phyloP scores from a whole-genome alignment of 1,140 invertebrate species.

The Nephotettix cincticeps region DNA sequence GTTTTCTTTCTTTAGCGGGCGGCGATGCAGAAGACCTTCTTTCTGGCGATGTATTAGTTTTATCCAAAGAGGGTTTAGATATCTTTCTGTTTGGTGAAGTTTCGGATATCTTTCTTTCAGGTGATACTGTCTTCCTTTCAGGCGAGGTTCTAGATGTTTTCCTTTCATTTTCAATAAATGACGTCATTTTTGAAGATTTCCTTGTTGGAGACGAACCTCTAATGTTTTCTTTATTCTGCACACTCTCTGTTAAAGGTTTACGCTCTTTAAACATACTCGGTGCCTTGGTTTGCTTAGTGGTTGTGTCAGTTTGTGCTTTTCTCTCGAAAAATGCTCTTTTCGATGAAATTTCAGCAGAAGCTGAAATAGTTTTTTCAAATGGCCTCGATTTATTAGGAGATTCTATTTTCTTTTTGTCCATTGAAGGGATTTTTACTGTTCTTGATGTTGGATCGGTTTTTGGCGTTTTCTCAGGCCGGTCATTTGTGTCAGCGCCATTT shows the following conservation, averaged over 20 bases:
- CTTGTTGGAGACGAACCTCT: neutral
- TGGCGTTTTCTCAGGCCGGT: neutral
- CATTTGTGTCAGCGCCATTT: no score
- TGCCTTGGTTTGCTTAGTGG: slow-evolving; percentile 1
- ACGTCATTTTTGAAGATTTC: neutral
- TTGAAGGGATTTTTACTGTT: neutral
- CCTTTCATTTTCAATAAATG: slow-evolving; percentile 22
- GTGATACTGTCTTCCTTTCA: slow-evolving; percentile 15
- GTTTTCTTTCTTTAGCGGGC: slow-evolving; percentile 2
- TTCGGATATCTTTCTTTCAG: neutral
- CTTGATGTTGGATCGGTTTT: slow-evolving; percentile 4
- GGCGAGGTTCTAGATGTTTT: slow-evolving; percentile 21
- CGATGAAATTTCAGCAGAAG: slow-evolving; percentile 31
- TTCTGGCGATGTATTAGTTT: neutral
- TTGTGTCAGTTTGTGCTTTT: slow-evolving; percentile 31
- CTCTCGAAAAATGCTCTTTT: slow-evolving; percentile 40
- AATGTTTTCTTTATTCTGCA: slow-evolving; percentile 2
- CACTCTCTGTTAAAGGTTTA: slow-evolving; percentile 7
- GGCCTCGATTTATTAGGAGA: neutral
- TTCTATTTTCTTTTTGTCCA: neutral
- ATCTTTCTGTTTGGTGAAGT: slow-evolving; percentile 21
- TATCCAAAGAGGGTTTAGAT: neutral
- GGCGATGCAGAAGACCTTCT: neutral
- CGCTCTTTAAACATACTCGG: neutral
- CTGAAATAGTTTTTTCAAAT: slow-evolving; percentile 5